Base-by-base conservation (phyloP, 1,140 invertebrate species). In the Trichonephila inaurata region DNA sequence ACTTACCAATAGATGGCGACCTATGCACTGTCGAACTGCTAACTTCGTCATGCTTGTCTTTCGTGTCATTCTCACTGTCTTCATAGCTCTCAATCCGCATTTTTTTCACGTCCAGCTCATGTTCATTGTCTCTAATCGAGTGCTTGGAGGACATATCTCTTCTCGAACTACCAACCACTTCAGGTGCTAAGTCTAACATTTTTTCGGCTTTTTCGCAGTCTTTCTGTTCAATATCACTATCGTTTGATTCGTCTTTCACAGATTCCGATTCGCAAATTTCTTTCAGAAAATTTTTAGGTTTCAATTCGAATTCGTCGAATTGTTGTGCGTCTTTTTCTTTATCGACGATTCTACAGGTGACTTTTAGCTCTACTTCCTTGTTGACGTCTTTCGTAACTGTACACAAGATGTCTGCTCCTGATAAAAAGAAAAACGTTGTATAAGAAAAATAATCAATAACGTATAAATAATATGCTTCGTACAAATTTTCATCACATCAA, bases 311-410 rank as follows among this genome's bases (percentile, higher is more conserved):
- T 7, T 33, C 14, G 18, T 92, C 51, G 0, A 18, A 28, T 77
- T 61, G 16, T 51, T 81, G 69, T 64, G 69, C 58, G 51, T 91
- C 19, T 61, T 28, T 28, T 28, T 60, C 24, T n/a, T 19, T 82
- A 66, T 94, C 87, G 18, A n/a, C 72, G 18, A 94, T 89, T 33
- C 64, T 72, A 90, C 93, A 94, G 6, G 93, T 94, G 6, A 94
- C 93, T 85, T 90, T 94, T 58, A 94, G 60, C 66, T 94, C 93
- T 44, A 89, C 93, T 89, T 94, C 93, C 85, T 85, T 89, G 16
- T 90, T 94, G n/a, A 94, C 93, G 93, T 94, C 93, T 89, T 94
- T 94, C 12, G 93, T 90, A 19, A 94, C 93, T 64, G 87, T 94
- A 44, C 93, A 94, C 21, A 94, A 21, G 19, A 94, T 83, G n/a